Base-by-base conservation (phyloP, 2,888 invertebrate species). In the Glaucopsyche alexis region DNA sequence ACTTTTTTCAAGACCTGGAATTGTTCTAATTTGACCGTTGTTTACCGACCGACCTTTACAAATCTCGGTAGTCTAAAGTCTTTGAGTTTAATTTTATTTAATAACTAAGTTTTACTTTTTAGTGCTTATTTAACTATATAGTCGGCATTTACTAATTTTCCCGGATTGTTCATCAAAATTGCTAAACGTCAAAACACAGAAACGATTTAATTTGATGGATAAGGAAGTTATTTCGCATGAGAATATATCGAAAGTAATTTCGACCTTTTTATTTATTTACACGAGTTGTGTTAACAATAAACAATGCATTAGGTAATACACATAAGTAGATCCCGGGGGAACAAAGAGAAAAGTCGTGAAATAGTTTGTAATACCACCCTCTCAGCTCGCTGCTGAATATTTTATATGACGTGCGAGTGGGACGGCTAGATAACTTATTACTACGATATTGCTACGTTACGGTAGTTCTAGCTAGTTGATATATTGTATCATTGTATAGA, bases 321-420 rank as follows among this genome's bases (percentile, higher is more conserved):
- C 75, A 75, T 74, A 75, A 82, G 80, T 80, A 81, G 76, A 73
- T 74, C 77, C 78, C 76, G 50, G 77, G 78, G 79, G 76, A 76
- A 74, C 73, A 76, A 72, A 76, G 78, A 78, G 82, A 78, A 81
- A 82, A 83, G 77, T 84, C 81, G 80, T 80, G 78, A 81, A 84
- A 84, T 84, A 84, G 84, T 84, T 83, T 80, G 81, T 81, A 81
- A 82, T 82, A 83, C 83, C 80, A 81, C 78, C 76, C 77, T 80
- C 77, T 79, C 80, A 79, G 77, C 81, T 81, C 77, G 80, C 77
- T 78, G 73, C 78, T 87, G 84, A 86, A 87, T 86, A 87, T 86
- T 87, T 87, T 83, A 86, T 79, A 73, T 29, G 67, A 66, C 19
- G 76, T 52, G 74, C 42, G 73, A 76, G 70, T 73, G 73, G 74